Evolutionary conservation across 2,113 vertebrate genomes (phyloP).

Genomic region (Murina feae): DNA sequence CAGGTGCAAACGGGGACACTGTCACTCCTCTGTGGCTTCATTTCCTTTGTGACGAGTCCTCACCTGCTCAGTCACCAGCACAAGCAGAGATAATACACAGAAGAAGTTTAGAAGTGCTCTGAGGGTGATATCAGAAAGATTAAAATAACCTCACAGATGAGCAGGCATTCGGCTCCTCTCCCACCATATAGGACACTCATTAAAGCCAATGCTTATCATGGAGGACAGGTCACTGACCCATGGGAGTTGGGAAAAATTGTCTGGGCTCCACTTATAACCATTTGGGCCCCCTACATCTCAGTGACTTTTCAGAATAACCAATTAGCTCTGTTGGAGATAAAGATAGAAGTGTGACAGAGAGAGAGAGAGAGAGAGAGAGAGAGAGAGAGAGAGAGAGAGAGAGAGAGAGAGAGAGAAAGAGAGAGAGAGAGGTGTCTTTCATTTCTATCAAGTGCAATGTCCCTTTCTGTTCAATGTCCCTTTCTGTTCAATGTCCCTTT

Average conservation of each 20-base stretch:
- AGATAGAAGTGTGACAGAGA: background rate
- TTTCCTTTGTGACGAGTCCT: background rate
- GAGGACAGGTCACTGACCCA: background rate
- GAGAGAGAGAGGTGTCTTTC: no score
- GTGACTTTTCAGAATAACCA: slow-evolving; percentile 4
- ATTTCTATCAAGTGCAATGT: slow-evolving; percentile 29
- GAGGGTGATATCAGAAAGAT: background rate
- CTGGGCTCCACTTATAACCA: background rate
- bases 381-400: no score
- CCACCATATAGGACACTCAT: background rate
- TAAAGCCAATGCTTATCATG: background rate
- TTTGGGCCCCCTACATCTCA: background rate
- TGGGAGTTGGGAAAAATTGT: background rate
- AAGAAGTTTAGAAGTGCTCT: background rate
- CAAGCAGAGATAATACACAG: background rate
- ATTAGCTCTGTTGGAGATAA: slow-evolving; percentile 39
- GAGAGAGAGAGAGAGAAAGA: no score
- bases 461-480: slow-evolving; percentile 2
- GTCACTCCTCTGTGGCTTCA: accelerated
- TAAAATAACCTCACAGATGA: background rate
- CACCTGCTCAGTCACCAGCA: accelerated
- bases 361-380: no score
- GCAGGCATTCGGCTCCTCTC: background rate
- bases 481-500: background rate
- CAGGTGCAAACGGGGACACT: accelerated